phyloP scores from a whole-genome alignment of 2,888 invertebrate genomes.

The Eupsilia transversa region DNA sequence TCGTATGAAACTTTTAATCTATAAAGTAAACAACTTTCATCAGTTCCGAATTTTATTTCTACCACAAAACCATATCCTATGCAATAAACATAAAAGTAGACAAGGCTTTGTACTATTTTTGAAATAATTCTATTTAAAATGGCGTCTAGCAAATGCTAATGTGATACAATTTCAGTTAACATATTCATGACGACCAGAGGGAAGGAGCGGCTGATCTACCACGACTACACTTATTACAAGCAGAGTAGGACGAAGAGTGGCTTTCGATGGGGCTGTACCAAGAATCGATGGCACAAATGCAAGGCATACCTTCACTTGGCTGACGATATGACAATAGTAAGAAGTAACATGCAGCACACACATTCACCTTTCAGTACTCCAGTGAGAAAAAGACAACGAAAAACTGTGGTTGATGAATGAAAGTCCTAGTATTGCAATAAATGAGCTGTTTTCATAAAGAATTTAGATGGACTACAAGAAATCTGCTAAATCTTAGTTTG shows the following conservation, averaged over 20 bases:
- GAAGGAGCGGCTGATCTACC: constrained; percentile 84
- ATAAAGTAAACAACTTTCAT: background rate
- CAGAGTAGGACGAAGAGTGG: constrained; percentile 84
- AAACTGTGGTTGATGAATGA: constrained; percentile 26
- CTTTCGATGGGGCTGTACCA: constrained; percentile 88
- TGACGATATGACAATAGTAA: constrained; percentile 85
- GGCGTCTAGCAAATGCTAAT: constrained; percentile 39
- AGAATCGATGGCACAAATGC: constrained; percentile 87
- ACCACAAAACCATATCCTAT: background rate
- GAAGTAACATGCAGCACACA: constrained; percentile 86
- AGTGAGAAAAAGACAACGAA: constrained; percentile 37
- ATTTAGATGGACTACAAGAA: constrained; percentile 1
- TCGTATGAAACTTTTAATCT: background rate
- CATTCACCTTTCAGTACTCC: constrained; percentile 77
- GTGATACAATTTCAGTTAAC: constrained; percentile 83
- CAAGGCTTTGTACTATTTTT: background rate
- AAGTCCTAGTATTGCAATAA: background rate
- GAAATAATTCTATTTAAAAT: background rate
- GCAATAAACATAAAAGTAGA: constrained; percentile 27
- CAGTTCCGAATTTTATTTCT: constrained; percentile 25
- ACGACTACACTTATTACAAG: constrained; percentile 87
- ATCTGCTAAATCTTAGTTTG: background rate
- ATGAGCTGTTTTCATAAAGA: background rate
- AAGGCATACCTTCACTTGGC: constrained; percentile 86
- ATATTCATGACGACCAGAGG: constrained; percentile 88